Percentiles rank a stretch among this genome's conserved stretches.
These are phyloP conservation scores for Paracyclopina nana DNA, from an alignment of 1,140 invertebrate genomes.

Conservation along the genomic window DNA sequence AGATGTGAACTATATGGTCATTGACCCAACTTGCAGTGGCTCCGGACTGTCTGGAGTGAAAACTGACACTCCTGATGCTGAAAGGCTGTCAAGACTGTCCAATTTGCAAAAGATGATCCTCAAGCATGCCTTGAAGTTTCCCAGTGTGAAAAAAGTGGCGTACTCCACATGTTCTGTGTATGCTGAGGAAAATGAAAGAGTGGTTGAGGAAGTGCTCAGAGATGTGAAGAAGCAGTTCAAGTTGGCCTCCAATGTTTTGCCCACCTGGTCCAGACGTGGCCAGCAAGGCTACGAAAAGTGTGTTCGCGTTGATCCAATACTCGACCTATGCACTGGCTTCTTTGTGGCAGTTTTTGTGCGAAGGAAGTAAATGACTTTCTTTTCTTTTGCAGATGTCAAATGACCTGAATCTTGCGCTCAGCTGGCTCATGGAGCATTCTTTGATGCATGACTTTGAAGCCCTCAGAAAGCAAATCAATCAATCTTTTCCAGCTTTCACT, in stretches of 20 bases:
- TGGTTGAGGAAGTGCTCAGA: slow-evolving; percentile 38
- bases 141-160: slow-evolving; percentile 56
- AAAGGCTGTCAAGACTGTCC: slow-evolving; percentile 44
- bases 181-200: slow-evolving; percentile 75
- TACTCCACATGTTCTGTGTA: slow-evolving; percentile 87
- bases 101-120: slow-evolving; percentile 66
- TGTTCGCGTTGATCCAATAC: slow-evolving; percentile 40
- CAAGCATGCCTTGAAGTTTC: slow-evolving; percentile 66
- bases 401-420: too few species aligned
- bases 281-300: slow-evolving; percentile 17
- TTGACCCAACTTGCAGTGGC: slow-evolving; percentile 88
- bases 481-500: too few species aligned
- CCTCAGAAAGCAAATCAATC: too few species aligned
- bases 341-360: slow-evolving; percentile 69
- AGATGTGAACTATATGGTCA: slow-evolving; percentile 65
- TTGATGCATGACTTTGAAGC: too few species aligned
- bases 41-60: slow-evolving; percentile 41
- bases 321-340: slow-evolving; percentile 70
- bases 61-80: slow-evolving; percentile 13
- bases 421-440: too few species aligned
- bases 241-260: slow-evolving; percentile 17
- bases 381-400: too few species aligned
- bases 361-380: too few species aligned
- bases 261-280: not conserved
- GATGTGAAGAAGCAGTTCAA: slow-evolving; percentile 20